phyloP scores from a whole-genome alignment of 2,797 vertebrate genomes.

The Pachyuromys duprasi region DNA sequence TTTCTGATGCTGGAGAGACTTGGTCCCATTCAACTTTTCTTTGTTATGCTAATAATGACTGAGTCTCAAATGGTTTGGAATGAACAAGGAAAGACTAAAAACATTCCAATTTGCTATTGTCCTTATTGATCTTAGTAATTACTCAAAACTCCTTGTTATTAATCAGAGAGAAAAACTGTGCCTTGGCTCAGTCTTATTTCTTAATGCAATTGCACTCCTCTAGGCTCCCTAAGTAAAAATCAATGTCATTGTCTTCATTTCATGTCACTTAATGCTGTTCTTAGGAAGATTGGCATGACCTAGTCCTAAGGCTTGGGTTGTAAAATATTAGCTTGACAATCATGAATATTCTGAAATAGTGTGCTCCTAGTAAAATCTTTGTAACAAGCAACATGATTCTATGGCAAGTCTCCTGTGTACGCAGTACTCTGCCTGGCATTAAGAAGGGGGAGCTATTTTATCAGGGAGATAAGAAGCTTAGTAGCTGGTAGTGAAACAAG shows the following conservation, averaged over 20 bases:
- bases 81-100: background rate
- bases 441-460: background rate
- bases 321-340: conserved; percentile 14
- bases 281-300: background rate
- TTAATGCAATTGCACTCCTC: background rate
- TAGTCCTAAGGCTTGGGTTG: background rate
- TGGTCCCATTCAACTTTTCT: background rate
- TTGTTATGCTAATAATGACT: background rate
- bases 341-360: conserved; percentile 29
- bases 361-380: background rate
- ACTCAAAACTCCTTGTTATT: background rate
- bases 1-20: background rate
- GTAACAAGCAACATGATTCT: conserved; percentile 8
- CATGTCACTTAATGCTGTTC: background rate
- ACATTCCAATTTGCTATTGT: background rate
- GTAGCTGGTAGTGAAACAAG: background rate
- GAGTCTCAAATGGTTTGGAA: conserved; percentile 30
- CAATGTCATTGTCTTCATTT: conserved; percentile 14
- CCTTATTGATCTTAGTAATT: background rate
- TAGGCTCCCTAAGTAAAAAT: background rate
- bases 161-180: background rate
- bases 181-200: background rate
- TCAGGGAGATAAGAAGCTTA: background rate
- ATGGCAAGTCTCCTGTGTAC: background rate
- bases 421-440: background rate